Conservation (phyloP, 1,140 invertebrate genomes). For the Cardiocondyla obscurior region DNA sequence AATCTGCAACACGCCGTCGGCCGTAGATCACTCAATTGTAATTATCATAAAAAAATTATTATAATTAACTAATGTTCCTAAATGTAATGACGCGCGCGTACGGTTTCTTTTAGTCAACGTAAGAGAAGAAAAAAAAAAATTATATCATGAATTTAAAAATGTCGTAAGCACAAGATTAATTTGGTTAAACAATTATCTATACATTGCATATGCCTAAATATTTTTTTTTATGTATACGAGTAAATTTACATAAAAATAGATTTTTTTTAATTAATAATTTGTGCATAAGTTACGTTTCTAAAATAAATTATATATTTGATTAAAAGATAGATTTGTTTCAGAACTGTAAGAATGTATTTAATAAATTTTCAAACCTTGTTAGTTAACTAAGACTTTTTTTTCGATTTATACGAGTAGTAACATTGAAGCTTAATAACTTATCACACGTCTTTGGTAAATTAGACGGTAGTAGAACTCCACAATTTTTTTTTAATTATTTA, state of each 20-base stretch:
- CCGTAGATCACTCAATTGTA: too few relatives aligned
- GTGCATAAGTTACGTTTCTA: conserved; percentile 10
- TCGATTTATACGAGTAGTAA: background rate
- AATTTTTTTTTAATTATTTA: conserved; percentile 30
- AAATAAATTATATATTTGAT: conserved; percentile 32
- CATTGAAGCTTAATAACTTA: background rate
- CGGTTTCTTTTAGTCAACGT: too few relatives aligned
- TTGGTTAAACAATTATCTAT: conserved; percentile 2
- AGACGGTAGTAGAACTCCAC: background rate
- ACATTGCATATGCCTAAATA: background rate
- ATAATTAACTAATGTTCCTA: too few relatives aligned
- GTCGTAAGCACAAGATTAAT: background rate
- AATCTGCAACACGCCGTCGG: too few relatives aligned
- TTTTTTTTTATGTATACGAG: too few relatives aligned
- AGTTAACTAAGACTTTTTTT: background rate
- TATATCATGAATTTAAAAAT: conserved; percentile 8
- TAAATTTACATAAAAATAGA: background rate
- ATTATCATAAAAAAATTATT: too few relatives aligned
- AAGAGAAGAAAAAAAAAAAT: conserved; percentile 12
- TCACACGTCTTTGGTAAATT: conserved; percentile 31
- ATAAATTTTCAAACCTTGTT: background rate
- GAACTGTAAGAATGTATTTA: background rate
- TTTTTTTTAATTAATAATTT: background rate
- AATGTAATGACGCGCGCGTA: too few relatives aligned
- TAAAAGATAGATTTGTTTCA: conserved; percentile 35